phyloP scores from a whole-genome alignment of 2,888 invertebrate species.

The Odontocolon sp. region DNA sequence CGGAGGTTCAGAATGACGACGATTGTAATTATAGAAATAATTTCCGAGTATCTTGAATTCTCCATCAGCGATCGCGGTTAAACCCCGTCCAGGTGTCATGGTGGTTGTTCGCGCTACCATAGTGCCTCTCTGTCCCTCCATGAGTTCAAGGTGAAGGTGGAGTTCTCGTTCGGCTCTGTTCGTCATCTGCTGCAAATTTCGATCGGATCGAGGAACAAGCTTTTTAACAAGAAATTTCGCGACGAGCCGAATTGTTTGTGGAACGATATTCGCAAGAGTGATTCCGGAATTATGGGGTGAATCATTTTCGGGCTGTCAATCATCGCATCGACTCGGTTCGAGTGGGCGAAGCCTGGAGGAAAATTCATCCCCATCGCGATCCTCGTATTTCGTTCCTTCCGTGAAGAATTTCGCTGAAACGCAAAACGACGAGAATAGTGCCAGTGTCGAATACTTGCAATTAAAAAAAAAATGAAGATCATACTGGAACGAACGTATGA shows the following conservation, averaged over 20 bases:
- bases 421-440: not conserved
- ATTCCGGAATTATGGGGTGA: not conserved
- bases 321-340: not conserved
- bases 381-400: not conserved
- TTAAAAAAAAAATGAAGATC: not conserved
- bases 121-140: slow-evolving; percentile 26
- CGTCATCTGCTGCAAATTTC: slow-evolving; percentile 26
- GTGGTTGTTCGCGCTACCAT: slow-evolving; percentile 46
- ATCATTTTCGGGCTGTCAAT: not conserved
- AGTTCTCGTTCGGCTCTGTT: slow-evolving; percentile 45
- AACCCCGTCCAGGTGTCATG: slow-evolving; percentile 13
- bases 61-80: no score
- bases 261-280: not conserved
- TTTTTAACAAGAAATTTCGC: not conserved
- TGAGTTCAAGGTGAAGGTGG: slow-evolving; percentile 61
- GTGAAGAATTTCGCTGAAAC: not conserved
- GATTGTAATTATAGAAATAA: no score
- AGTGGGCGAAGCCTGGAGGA: slow-evolving; percentile 18
- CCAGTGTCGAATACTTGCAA: not conserved
- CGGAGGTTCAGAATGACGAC: no score
- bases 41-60: slow-evolving; percentile 4
- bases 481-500: no score
- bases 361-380: not conserved
- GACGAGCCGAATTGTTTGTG: not conserved
- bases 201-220: not conserved